Conservation (phyloP, 2,888 invertebrate species). For the Palloptera scutellata region DNA sequence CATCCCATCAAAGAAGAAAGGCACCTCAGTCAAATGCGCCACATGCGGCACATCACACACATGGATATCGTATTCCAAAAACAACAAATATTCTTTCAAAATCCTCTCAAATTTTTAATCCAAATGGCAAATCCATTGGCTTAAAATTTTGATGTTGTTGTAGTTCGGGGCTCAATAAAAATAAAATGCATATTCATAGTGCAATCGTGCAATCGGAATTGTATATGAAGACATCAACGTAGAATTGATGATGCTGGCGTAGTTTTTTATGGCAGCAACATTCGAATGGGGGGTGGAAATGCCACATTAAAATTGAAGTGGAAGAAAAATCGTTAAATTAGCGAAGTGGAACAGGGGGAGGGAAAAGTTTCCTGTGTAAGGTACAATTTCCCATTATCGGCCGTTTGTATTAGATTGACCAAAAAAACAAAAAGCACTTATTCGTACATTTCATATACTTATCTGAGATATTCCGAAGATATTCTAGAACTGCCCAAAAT, state of each 20-base stretch:
- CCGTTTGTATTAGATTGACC: no score
- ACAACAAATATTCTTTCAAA: neutral
- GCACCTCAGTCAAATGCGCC: neutral
- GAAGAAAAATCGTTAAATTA: constrained; percentile 34
- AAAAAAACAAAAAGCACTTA: no score
- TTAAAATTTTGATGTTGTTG: constrained; percentile 1
- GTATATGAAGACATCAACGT: neutral
- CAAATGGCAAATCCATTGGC: constrained; percentile 22
- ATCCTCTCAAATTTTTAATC: constrained; percentile 2
- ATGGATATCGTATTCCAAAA: neutral
- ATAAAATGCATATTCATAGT: no score
- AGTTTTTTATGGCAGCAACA: neutral
- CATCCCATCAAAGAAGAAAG: neutral
- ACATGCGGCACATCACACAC: neutral
- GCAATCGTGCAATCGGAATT: no score
- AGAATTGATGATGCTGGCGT: neutral
- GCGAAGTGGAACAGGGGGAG: constrained; percentile 29
- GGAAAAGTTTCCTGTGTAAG: neutral
- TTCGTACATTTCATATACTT: no score
- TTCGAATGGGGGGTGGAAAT: no score
- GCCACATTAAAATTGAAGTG: neutral
- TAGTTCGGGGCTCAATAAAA: constrained; percentile 31
- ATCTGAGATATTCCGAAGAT: no score
- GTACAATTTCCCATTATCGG: neutral
- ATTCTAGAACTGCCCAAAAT: no score